phyloP scores from a whole-genome alignment of 2,888 invertebrate genomes.

The Pristionchus exspectatus region DNA sequence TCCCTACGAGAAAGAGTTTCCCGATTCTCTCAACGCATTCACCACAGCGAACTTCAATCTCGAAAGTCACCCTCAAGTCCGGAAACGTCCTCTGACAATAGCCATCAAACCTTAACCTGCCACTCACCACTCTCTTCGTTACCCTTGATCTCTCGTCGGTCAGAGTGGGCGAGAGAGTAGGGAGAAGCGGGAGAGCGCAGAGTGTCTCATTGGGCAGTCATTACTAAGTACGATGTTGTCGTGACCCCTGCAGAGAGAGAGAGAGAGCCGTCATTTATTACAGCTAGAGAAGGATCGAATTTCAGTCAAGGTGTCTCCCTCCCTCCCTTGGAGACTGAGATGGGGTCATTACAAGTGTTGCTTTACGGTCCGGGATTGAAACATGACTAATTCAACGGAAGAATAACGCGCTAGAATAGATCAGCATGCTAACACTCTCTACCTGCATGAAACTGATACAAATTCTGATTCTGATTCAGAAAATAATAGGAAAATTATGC shows the following conservation, averaged over 20 bases:
- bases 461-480: too few species aligned
- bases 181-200: not conserved
- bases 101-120: not conserved
- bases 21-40: not conserved
- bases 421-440: too few species aligned
- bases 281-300: not conserved
- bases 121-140: not conserved
- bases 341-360: slow-evolving; percentile 9
- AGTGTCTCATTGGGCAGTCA: slow-evolving; percentile 21
- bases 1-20: not conserved
- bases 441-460: too few species aligned
- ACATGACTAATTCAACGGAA: too few species aligned
- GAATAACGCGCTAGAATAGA: too few species aligned
- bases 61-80: not conserved
- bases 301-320: not conserved
- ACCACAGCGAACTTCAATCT: not conserved
- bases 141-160: not conserved
- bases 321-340: not conserved
- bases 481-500: too few species aligned
- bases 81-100: slow-evolving; percentile 14
- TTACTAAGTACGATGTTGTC: slow-evolving; percentile 24
- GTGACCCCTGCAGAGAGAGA: not conserved
- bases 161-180: too few species aligned
- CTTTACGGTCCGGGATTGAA: not conserved
- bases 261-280: slow-evolving; percentile 9